A percentile compares a stretch with the other conserved stretches of the same genome.
These are phyloP conservation scores for Coregonus clupeaformis DNA, from an alignment of 2,113 vertebrate species.

Conservation along the genomic window DNA sequence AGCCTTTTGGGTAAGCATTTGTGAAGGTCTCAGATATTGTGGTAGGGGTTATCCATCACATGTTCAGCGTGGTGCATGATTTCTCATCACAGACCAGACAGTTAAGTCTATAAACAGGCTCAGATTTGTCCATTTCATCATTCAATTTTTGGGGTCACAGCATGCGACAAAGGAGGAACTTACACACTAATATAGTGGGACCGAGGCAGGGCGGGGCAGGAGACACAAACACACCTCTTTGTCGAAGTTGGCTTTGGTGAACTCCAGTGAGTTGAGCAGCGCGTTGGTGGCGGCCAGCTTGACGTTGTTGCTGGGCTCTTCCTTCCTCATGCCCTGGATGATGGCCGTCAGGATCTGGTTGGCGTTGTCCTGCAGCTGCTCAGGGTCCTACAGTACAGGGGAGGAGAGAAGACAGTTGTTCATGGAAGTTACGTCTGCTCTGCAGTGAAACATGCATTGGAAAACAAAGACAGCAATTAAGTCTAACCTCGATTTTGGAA, in stretches of 20 bases:
- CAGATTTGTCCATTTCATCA: no score
- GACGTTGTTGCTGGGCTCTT: slow-evolving; percentile 98
- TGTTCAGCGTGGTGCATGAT: not conserved
- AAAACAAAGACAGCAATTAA: not conserved
- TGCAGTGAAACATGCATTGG: not conserved
- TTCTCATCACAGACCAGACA: not conserved
- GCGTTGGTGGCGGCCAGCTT: slow-evolving; percentile 97
- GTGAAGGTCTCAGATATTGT: not conserved
- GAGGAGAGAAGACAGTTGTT: not conserved
- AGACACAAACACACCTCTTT: slow-evolving; percentile 82
- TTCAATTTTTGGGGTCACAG: no score
- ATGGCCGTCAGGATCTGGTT: slow-evolving; percentile 99
- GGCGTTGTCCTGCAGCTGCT: slow-evolving; percentile 96
- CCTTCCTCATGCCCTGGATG: slow-evolving; percentile 99
- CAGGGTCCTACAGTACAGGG: slow-evolving; percentile 82
- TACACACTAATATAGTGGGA: no score
- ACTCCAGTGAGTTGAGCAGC: slow-evolving; percentile 97
- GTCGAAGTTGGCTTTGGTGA: slow-evolving; percentile 98
- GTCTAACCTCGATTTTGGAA: not conserved
- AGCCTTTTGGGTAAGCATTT: not conserved
- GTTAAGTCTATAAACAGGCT: no score
- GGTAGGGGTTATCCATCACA: slow-evolving; percentile 4
- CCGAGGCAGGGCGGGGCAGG: no score
- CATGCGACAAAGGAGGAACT: no score
- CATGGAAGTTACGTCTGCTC: not conserved